phyloP scores from a whole-genome alignment of 1,140 invertebrate genomes.

The Diuraphis noxia region DNA sequence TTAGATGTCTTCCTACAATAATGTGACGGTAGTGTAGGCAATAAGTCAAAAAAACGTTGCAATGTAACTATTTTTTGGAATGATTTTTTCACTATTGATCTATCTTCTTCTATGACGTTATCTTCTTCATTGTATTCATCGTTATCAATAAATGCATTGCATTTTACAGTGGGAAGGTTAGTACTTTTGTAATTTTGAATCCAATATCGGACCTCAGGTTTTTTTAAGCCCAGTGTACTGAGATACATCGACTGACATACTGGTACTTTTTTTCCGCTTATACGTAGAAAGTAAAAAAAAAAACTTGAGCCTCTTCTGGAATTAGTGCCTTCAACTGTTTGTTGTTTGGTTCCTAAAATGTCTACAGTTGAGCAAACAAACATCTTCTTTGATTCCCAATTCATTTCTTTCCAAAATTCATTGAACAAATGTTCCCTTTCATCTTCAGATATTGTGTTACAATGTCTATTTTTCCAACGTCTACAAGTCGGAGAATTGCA shows the following conservation, averaged over 20 bases:
- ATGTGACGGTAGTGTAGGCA: not conserved
- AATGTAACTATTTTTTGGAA: not conserved
- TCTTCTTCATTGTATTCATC: not conserved
- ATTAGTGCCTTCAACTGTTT: not conserved
- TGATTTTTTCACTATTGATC: not conserved
- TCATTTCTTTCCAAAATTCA: conserved; percentile 21
- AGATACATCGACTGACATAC: not conserved
- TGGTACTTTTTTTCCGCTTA: conserved; percentile 3
- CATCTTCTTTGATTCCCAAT: not conserved
- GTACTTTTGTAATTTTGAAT: conserved; percentile 8
- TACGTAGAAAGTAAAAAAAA: conserved; percentile 1
- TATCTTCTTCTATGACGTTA: not conserved
- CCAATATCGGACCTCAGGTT: conserved; percentile 18
- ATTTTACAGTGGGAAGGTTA: not conserved
- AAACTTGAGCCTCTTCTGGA: not conserved
- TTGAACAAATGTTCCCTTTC: not conserved
- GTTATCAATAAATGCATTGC: conserved; percentile 56
- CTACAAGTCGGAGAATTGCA: not conserved
- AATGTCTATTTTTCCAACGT: not conserved
- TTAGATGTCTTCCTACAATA: not conserved
- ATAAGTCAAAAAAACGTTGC: not conserved
- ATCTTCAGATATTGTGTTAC: not conserved
- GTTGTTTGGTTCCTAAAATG: not conserved
- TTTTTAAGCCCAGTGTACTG: not conserved
- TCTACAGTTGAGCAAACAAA: conserved; percentile 14